Base-by-base conservation (phyloP, 2,113 vertebrate genomes). In the Phalacrocorax pelagicus region DNA sequence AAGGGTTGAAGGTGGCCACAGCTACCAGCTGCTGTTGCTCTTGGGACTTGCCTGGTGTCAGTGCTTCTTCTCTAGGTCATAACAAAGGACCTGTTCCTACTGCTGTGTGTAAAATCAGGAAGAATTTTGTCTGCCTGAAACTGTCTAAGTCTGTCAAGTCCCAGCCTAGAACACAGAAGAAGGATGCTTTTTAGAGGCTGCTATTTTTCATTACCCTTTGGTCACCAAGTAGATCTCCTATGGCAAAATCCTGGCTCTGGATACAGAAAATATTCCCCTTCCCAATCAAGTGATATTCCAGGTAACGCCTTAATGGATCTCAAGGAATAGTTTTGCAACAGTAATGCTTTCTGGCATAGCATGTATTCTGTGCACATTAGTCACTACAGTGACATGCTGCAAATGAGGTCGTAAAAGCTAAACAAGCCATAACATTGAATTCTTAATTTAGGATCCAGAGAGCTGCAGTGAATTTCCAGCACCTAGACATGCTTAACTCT, bases 391-490 rank as follows among this genome's bases (percentile, higher is more conserved):
- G 4, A n/a, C 36, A 55, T 7, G 1, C 71, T 81, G n/a, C 67
- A 81, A 92, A 88, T 78, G 34, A 84, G 65, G 40, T 71, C 1
- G 0, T 88, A 84, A 93, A 92, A 84, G 19, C 55, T 75, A 42
- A 92, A 93, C 67, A 81, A 67, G 23, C 17, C n/a, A 58, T 92
- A 67, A 74, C 83, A 78, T 79, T 3, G 1, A 6, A 44, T 67
- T 65, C 40, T 84, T 92, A 42, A 44, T 86, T 86, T 62, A 44
- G 16, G 4, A 11, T 86, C 23, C 55, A 52, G 19, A 61, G 30
- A 81, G 52, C 51, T 84, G n/a, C 36, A 63, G 22, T 90, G 13
- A 80, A 86, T 96, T 96, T 96, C 89, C 23, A 86, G 38, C 63
- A 73, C 62, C 32, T 55, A 77, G 38, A 73, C 34, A 7, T 79